Evolutionary conservation across 2,113 vertebrate genomes (phyloP).

Genomic region (Strix uralensis): DNA sequence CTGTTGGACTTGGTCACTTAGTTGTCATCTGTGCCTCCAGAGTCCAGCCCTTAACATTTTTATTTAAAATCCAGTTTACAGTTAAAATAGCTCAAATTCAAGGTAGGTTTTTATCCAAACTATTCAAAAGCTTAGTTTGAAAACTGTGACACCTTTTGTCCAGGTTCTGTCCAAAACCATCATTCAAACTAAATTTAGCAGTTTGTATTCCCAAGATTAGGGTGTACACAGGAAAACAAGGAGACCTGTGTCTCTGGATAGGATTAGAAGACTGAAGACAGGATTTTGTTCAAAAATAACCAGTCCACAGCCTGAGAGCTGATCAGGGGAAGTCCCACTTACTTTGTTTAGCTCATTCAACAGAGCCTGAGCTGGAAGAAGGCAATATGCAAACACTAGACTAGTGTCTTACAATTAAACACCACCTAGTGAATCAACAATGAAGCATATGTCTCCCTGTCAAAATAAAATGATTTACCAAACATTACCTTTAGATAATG

Average conservation of each 20-base stretch:
- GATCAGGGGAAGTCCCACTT: background rate
- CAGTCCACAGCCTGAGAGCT: background rate
- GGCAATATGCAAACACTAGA: background rate
- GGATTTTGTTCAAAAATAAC: background rate
- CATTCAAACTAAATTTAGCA: background rate
- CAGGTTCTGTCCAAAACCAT: background rate
- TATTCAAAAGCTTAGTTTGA: background rate
- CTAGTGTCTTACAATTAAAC: background rate
- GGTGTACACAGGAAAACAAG: background rate
- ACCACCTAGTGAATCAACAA: slow-evolving; percentile 30
- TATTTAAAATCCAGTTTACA: background rate
- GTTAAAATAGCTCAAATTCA: background rate
- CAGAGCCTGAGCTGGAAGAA: background rate
- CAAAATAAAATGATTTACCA: background rate
- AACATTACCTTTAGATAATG: slow-evolving; percentile 9
- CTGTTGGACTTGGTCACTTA: background rate
- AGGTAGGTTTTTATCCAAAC: background rate
- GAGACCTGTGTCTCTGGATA: background rate
- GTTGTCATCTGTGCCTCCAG: background rate
- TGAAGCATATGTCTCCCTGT: slow-evolving; percentile 13
- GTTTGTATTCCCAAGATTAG: background rate
- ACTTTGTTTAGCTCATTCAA: background rate
- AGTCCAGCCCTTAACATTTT: background rate
- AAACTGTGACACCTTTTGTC: background rate
- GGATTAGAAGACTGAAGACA: background rate